phyloP scores from a whole-genome alignment of 2,797 vertebrate genomes.

The Poecile montanus region DNA sequence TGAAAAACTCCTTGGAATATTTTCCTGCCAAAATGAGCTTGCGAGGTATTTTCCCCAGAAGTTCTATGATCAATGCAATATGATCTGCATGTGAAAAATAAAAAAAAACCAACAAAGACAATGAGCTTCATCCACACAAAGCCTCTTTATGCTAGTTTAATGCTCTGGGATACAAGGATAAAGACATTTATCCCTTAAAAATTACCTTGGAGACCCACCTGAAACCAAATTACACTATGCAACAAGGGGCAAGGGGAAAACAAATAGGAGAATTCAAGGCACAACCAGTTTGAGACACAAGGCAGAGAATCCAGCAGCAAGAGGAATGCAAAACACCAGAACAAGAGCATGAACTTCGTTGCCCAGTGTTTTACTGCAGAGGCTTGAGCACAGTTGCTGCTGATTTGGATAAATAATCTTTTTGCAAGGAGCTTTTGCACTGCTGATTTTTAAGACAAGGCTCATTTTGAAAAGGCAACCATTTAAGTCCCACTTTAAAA shows the following conservation, averaged over 20 bases:
- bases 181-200: neutral
- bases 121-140: neutral
- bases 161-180: neutral
- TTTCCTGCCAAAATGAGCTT: slow-evolving; percentile 94
- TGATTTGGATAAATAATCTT: neutral
- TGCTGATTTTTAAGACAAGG: neutral
- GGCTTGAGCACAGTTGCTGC: neutral
- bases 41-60: slow-evolving; percentile 95
- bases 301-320: neutral
- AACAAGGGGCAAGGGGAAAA: neutral
- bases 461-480: neutral
- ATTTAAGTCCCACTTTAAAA: neutral
- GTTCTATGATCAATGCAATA: slow-evolving; percentile 97
- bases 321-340: neutral
- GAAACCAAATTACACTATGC: neutral
- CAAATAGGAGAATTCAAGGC: neutral
- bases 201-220: neutral
- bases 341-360: neutral
- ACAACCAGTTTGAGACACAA: neutral
- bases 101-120: neutral
- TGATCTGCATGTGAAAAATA: slow-evolving; percentile 82
- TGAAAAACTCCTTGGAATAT: slow-evolving; percentile 99
- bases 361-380: neutral
- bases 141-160: neutral
- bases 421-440: neutral